phyloP scores from a whole-genome alignment of 2,888 invertebrate species.

The Leptothorax acervorum region DNA sequence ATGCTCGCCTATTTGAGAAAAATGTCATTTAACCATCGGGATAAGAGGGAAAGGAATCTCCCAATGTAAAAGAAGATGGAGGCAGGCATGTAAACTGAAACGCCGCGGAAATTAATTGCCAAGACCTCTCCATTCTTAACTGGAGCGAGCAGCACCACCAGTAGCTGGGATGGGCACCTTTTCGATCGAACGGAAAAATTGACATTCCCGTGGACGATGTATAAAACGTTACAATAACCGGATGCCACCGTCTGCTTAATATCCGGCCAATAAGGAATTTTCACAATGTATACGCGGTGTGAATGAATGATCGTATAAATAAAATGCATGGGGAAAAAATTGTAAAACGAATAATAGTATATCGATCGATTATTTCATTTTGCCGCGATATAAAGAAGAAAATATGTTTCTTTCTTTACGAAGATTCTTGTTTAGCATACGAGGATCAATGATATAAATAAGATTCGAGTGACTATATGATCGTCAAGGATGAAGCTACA shows the following conservation, averaged over 20 bases:
- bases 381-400: background rate
- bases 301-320: constrained; percentile 8
- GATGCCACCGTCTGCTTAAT: constrained; percentile 70
- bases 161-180: background rate
- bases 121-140: constrained; percentile 51
- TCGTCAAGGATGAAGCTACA: background rate
- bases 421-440: background rate
- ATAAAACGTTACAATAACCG: constrained; percentile 67
- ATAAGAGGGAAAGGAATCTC: background rate
- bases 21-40: background rate
- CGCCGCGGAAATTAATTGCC: constrained; percentile 71
- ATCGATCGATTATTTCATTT: constrained; percentile 9
- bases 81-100: constrained; percentile 60
- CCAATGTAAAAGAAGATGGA: background rate
- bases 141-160: constrained; percentile 17
- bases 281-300: constrained; percentile 21
- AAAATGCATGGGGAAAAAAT: background rate
- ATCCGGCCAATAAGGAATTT: constrained; percentile 55
- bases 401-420: background rate
- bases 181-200: constrained; percentile 55
- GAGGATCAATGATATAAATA: background rate
- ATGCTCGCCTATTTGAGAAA: background rate
- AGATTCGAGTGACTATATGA: background rate
- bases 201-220: constrained; percentile 46
- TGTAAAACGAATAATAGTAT: constrained; percentile 1